These are phyloP conservation scores for Bombus waltoni DNA, from an alignment of 1,140 invertebrate genomes.

Conservation along the genomic window DNA sequence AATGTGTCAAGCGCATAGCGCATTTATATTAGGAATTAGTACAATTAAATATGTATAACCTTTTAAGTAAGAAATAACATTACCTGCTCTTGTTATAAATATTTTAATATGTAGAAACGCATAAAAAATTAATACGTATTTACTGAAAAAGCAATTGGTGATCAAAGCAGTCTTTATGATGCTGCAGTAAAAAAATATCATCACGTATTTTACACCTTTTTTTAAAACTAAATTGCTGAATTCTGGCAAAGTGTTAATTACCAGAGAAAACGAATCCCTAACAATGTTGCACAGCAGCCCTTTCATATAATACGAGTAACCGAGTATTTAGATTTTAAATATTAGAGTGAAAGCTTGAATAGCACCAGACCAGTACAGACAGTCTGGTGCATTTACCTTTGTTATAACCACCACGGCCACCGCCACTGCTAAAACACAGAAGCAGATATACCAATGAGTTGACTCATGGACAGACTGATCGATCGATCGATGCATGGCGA, in stretches of 20 bases:
- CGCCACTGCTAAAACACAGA: conserved; percentile 93
- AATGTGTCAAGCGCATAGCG: conserved; percentile 14
- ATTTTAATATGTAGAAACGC: neutral
- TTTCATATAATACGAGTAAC: conserved; percentile 82
- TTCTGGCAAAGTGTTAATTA: conserved; percentile 23
- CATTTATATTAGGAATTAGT: neutral
- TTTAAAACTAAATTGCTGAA: conserved; percentile 8
- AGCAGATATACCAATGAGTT: conserved; percentile 85
- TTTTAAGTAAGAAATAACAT: too few relatives aligned
- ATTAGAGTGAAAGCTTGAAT: conserved; percentile 87
- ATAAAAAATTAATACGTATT: neutral
- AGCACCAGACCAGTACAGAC: conserved; percentile 85
- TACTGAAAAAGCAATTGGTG: conserved; percentile 70
- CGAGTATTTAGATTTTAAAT: conserved; percentile 83
- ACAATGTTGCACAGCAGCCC: conserved; percentile 77
- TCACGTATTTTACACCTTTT: conserved; percentile 1
- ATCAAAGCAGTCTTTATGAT: conserved; percentile 50
- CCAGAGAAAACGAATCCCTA: conserved; percentile 47
- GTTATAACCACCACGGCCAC: conserved; percentile 93
- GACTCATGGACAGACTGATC: conserved; percentile 85
- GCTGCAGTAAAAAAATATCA: conserved; percentile 14
- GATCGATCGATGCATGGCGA: conserved; percentile 87
- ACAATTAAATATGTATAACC: neutral
- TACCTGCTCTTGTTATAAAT: neutral
- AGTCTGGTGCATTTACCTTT: conserved; percentile 92